Evolutionary conservation across 64 coral and sea anemone genomes (phyloP).

Genomic region (Pocillopora damicornis): DNA sequence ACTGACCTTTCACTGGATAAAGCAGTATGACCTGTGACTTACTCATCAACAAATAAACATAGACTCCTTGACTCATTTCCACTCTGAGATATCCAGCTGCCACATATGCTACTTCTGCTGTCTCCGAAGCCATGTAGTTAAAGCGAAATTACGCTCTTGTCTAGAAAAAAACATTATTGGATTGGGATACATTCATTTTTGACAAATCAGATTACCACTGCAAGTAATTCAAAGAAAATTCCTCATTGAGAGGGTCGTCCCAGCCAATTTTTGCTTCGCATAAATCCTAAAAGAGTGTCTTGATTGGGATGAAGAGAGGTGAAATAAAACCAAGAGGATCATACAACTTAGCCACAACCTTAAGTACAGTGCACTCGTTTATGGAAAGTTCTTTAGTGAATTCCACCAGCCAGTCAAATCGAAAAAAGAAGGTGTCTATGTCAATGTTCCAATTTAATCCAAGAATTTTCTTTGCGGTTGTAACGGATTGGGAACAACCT

Average conservation of each 20-base stretch:
- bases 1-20: too few species aligned
- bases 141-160: too few species aligned
- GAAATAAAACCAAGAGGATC: slow-evolving; percentile 35
- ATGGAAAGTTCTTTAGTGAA: slow-evolving; percentile 11
- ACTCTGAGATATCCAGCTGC: too few species aligned
- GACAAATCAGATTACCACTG: not conserved
- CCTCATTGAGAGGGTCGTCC: not conserved
- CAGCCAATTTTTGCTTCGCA: not conserved
- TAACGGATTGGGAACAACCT: not conserved
- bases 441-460: slow-evolving; percentile 32
- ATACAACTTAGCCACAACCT: slow-evolving; percentile 15
- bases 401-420: not conserved
- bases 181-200: not conserved
- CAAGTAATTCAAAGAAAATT: not conserved
- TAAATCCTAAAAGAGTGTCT: not conserved
- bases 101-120: too few species aligned
- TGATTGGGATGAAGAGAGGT: not conserved
- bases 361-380: slow-evolving; percentile 13
- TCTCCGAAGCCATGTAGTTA: too few species aligned
- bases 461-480: slow-evolving; percentile 13
- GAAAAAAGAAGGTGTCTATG: slow-evolving; percentile 21
- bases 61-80: too few species aligned
- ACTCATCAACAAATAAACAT: too few species aligned
- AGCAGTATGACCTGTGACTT: too few species aligned
- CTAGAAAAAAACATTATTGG: not conserved